Base-by-base conservation (phyloP, 2,888 invertebrate species). In the Drosophila ochracea region DNA sequence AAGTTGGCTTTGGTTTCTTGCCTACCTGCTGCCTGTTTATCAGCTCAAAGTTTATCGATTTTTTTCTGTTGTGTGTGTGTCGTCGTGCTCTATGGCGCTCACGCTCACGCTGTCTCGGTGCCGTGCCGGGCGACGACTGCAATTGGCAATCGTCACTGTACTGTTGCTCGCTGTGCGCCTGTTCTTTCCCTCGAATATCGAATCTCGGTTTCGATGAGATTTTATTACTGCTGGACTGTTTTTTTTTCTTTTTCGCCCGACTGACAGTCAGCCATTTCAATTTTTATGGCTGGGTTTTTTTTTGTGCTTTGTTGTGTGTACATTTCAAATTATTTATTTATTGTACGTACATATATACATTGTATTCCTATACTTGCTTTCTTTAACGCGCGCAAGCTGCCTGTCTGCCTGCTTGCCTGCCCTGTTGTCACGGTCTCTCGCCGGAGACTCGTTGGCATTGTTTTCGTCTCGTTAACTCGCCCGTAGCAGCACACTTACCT, bases 161-260 rank as follows among this genome's bases (percentile, higher is more conserved):
- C 57, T 73, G 78, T 66, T 76, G 83, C 55, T 83, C 83, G 77
- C 91, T 92, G 92, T 77, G 91, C 89, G 86, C 92, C 92, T 92
- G 89, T 84, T 91, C 83, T 92, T 92, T 92, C 92, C 92, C 92
- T 91, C 92, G 92, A 92, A 92, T 92, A 92, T 92, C 92, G 92
- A 92, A 92, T 92, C 92, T 92, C 92, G 92, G 91, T 91, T 92
- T 92, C 92, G 92, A 92, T 91, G 91, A 89, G 91, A 90, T 92
- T 92, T 91, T 80, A 77, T 89, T 89, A 76, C 80, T 71, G 41
- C 63, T 16, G 33, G 59, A 65, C 54, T 50, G 67, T 57, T 57
- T 30, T 49, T 28, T 39, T n/a, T 28, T 57, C 67, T 66, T 16
- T 25, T 33, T 59, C 70, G 63, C 30, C 66, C 69, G 73, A 66